Evolutionary conservation across 2,888 invertebrate genomes (phyloP).

Genomic region (Plemyria rubiginata): DNA sequence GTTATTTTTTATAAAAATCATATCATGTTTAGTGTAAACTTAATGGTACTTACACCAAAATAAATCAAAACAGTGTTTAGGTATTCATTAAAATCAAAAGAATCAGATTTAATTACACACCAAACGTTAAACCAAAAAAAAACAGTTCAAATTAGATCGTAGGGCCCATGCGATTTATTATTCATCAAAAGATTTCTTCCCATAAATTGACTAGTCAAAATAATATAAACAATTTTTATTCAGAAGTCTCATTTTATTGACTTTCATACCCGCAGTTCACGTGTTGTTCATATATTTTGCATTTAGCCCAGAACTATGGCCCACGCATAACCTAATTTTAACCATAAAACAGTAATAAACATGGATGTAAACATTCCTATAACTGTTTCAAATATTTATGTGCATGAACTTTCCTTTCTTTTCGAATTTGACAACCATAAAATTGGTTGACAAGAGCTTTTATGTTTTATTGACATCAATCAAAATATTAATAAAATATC

Average conservation of each 20-base stretch:
- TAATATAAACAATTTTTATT: constrained; percentile 17
- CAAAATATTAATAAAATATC: too few relatives aligned
- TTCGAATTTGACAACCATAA: constrained; percentile 4
- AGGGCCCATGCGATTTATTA: background rate
- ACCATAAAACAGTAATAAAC: constrained; percentile 46
- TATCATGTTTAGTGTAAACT: too few relatives aligned
- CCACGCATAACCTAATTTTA: constrained; percentile 43
- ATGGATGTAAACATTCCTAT: constrained; percentile 41
- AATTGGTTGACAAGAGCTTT: background rate
- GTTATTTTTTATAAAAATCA: too few relatives aligned
- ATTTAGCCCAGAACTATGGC: constrained; percentile 35
- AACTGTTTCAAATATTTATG: constrained; percentile 43
- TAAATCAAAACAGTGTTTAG: constrained; percentile 29
- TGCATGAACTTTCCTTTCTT: constrained; percentile 32
- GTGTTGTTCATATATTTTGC: constrained; percentile 32
- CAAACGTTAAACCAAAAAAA: background rate
- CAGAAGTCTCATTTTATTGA: constrained; percentile 29
- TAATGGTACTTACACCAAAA: too few relatives aligned
- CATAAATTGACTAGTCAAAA: constrained; percentile 5
- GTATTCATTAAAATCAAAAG: background rate
- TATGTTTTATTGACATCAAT: too few relatives aligned
- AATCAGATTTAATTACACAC: too few relatives aligned
- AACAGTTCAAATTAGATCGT: background rate
- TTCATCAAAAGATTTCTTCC: background rate
- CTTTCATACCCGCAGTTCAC: constrained; percentile 29